phyloP scores from a whole-genome alignment of 2,888 invertebrate species.

The Clanis bilineata region DNA sequence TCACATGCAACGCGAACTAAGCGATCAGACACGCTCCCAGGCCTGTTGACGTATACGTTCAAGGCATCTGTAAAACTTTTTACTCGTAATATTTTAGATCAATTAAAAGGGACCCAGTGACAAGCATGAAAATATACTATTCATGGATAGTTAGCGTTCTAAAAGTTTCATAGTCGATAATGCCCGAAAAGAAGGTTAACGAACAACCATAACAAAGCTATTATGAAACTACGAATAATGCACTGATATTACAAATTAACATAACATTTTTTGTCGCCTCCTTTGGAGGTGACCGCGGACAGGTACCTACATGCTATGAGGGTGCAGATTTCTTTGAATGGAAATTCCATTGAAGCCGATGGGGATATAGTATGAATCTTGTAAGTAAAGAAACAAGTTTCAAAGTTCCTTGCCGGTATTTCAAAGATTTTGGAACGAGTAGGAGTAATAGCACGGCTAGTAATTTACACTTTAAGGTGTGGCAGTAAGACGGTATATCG shows the following conservation, averaged over 20 bases:
- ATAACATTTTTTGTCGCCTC: conserved; percentile 76
- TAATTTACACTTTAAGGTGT: conserved; percentile 29
- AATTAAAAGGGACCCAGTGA: conserved; percentile 35
- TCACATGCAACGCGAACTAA: not conserved
- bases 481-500: conserved; percentile 39
- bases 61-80: not conserved
- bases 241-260: conserved; percentile 75
- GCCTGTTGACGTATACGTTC: not conserved
- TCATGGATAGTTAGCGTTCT: conserved; percentile 47
- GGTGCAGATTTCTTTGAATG: conserved; percentile 82
- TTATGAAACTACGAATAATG: conserved; percentile 78
- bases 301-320: conserved; percentile 74
- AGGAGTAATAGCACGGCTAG: conserved; percentile 19
- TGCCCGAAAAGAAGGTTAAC: conserved; percentile 63
- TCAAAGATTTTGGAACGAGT: conserved; percentile 38
- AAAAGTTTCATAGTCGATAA: conserved; percentile 52
- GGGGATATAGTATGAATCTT: conserved; percentile 34
- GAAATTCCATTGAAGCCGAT: conserved; percentile 43
- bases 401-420: conserved; percentile 27
- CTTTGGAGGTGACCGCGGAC: conserved; percentile 78
- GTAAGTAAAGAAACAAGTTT: conserved; percentile 19
- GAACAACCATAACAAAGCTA: conserved; percentile 80
- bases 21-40: not conserved
- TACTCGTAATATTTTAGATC: conserved; percentile 1
- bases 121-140: conserved; percentile 51